Evolutionary conservation across 2,113 vertebrate genomes (phyloP), one percentile per base, ranked within the genome.

Genomic region (Apus apus): DNA sequence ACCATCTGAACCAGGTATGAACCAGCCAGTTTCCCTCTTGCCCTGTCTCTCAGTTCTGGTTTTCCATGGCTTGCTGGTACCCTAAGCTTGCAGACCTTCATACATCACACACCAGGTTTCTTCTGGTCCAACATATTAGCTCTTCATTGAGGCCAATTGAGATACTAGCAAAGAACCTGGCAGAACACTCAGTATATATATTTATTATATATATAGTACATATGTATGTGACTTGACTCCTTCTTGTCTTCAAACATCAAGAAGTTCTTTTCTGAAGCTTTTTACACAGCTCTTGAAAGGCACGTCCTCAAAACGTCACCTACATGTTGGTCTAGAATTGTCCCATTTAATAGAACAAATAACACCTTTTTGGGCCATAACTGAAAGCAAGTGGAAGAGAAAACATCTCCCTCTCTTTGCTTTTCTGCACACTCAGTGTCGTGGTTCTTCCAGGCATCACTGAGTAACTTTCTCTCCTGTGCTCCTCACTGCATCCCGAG

Each of bases 11-110:
- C 5, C 32, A 10, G 15, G 29, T 8, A 40, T 3, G 23, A 34
- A 30, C 0, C 40, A 1, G 7, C 0, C 40, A 1, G 7, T 48
- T 56, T 40, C 17, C 34, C 26, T 38, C 21, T 8, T 26, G 17
- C 9, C 46, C 23, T 3, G 2, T 58, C 38, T 14, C 26, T 32
- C 61, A 3, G 0, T 16, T 40, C 30, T 6, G 6, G 5, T 30
- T 82, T 38, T 38, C 40, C 65, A 15, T 0, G 19, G 32, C 32
- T 60, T 29, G 13, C 22, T 25, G n/a, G 18, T 15, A 45, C 8
- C 11, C 34, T 40, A 62, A 12, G 3, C 15, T n/a, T 15, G 8
- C 27, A 50, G 43, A 43, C 11, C 32, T 51, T 21, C 34, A 6
- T 2, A 2, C 30, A 4, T 9, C 10, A 22, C 6, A 18, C 13